phyloP scores from a whole-genome alignment of 2,797 vertebrate genomes.

The Enteromius unitaeniatus region DNA sequence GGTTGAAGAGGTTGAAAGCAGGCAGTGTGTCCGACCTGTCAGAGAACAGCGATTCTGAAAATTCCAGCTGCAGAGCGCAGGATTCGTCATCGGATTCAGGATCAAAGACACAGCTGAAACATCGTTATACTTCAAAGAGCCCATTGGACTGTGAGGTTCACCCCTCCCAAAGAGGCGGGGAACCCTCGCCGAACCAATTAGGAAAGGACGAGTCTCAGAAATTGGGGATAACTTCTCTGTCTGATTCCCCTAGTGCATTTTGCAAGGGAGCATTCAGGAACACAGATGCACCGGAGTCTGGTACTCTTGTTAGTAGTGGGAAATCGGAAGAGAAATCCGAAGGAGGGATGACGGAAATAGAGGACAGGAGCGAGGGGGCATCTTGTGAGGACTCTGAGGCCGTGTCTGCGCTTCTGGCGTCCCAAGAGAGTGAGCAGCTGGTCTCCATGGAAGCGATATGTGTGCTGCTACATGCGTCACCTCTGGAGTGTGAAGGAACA shows the following conservation, averaged over 20 bases:
- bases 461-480: constrained; percentile 79
- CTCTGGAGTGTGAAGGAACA: constrained; percentile 81
- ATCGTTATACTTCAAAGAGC: constrained; percentile 81
- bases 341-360: constrained; percentile 29
- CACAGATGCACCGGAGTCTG: constrained; percentile 23
- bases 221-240: constrained; percentile 32
- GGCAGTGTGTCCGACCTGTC: constrained; percentile 83
- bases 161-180: constrained; percentile 29
- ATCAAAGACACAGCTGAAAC: constrained; percentile 89
- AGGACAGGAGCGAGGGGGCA: constrained; percentile 56
- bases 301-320: constrained; percentile 3
- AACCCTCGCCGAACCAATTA: constrained; percentile 64
- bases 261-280: constrained; percentile 41
- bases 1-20: constrained; percentile 86
- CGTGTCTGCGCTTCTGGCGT: constrained; percentile 84
- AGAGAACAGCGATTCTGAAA: constrained; percentile 93
- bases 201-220: constrained; percentile 36
- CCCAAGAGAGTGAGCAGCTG: constrained; percentile 82
- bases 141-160: constrained; percentile 75
- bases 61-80: constrained; percentile 85
- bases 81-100: constrained; percentile 88
- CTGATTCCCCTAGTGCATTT: neutral
- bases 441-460: constrained; percentile 67
- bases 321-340: constrained; percentile 32
- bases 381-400: constrained; percentile 84